Evolutionary conservation across 2,888 invertebrate species (phyloP), one percentile per base, ranked within the genome.

Genomic region (Lepas anatifera): DNA sequence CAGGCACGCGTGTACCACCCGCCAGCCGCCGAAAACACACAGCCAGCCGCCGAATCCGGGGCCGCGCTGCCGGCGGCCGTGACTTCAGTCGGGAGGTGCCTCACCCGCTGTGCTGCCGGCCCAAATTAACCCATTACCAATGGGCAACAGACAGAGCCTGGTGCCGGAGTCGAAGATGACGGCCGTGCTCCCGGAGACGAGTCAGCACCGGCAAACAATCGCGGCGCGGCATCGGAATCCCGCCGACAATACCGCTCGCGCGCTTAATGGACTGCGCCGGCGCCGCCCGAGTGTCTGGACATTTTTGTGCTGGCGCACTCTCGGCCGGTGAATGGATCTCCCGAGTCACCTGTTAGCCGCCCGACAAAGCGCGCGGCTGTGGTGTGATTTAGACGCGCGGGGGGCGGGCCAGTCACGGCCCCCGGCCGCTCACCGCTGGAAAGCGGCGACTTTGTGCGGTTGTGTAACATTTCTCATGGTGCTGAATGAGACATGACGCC

Each of bases 401-500:
- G 25, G 25, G 48, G 22, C 48, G 48, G 25, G 25, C 2, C 8
- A 25, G 52, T 25, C 52, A 11, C 29, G 13, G 29, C 6, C 29
- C 52, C 52, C 13, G 22, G 27, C 52, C 52, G 16, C 29, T 25
- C 25, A 3, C 29, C 16, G 52, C 27, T 3, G 6, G 27, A 29
- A 52, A 29, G 29, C 52, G 29, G 29, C 52, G 52, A 52, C 52
- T 52, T 52, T 52, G 52, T 52, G 52, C 52, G 29, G 52, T 52
- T 52, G 52, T 52, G 52, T 52, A 52, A 52, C 52, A 52, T 52
- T 52, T 52, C 22, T 52, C 52, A 52, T 52, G 29, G 13, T 7
- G 52, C 52, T 52, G 29, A 52, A 52, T 52, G 52, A 52, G 52
- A 52, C 52, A 29, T 29, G 52, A 52, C 52, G 29, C 52, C 52